A percentile compares a stretch with the other conserved stretches of the same genome.
Evolutionary conservation across 2,888 invertebrate genomes (phyloP).

Genomic region (Spodoptera exigua): DNA sequence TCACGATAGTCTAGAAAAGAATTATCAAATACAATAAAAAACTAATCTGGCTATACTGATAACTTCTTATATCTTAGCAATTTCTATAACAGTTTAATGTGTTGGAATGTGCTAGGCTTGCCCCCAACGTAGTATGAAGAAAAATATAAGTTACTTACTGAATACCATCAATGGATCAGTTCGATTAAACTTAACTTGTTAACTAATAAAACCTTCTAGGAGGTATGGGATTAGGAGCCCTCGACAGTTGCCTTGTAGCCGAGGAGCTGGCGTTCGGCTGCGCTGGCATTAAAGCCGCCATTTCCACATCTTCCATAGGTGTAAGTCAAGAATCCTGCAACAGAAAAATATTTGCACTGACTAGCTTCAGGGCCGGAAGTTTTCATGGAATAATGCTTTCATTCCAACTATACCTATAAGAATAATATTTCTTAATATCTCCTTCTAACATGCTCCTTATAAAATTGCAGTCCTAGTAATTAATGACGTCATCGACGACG

Average conservation of each 20-base stretch:
- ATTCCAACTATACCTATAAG: background rate
- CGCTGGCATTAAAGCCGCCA: slow-evolving; percentile 85
- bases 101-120: too few relatives aligned
- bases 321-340: slow-evolving; percentile 63
- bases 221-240: slow-evolving; percentile 88
- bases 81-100: too few relatives aligned
- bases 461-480: background rate
- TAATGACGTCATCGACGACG: slow-evolving; percentile 12
- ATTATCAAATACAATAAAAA: too few relatives aligned
- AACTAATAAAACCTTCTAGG: slow-evolving; percentile 68
- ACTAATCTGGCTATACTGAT: too few relatives aligned
- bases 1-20: too few relatives aligned
- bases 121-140: too few relatives aligned
- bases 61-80: too few relatives aligned
- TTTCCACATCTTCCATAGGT: slow-evolving; percentile 67
- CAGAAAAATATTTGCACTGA: background rate
- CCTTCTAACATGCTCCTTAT: slow-evolving; percentile 23
- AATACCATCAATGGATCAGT: too few relatives aligned
- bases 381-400: slow-evolving; percentile 45
- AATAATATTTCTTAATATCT: slow-evolving; percentile 4
- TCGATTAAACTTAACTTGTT: background rate
- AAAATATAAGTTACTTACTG: too few relatives aligned
- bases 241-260: slow-evolving; percentile 74
- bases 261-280: slow-evolving; percentile 90
- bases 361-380: slow-evolving; percentile 10